Evolutionary conservation across 2,113 vertebrate species (phyloP).

Genomic region (Aptenodytes forsteri): DNA sequence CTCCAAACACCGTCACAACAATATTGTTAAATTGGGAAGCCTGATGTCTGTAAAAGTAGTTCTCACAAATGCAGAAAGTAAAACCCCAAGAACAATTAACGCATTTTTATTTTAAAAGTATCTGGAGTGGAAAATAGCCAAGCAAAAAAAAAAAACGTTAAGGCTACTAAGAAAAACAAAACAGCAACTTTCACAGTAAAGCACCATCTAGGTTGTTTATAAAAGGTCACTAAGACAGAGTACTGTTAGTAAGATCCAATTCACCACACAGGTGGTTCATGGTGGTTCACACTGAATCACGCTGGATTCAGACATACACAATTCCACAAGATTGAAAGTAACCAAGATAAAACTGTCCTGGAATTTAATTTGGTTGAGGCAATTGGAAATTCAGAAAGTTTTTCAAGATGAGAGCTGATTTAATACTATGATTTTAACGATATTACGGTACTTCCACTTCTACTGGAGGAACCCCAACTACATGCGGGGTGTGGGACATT

Average conservation of each 20-base stretch:
- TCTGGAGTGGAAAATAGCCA: background rate
- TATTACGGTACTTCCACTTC: background rate
- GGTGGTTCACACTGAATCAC: background rate
- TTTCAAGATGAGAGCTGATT: background rate
- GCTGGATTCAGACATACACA: background rate
- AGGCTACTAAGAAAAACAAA: background rate
- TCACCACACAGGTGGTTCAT: background rate
- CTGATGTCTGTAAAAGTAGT: background rate
- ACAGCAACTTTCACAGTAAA: background rate
- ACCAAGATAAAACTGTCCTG: background rate
- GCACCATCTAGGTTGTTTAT: background rate
- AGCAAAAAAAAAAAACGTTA: background rate
- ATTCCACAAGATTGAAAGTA: background rate
- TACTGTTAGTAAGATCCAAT: background rate
- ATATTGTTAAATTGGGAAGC: background rate
- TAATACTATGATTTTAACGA: background rate
- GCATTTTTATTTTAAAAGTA: background rate
- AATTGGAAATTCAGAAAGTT: background rate
- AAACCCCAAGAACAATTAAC: background rate
- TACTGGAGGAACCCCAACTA: background rate
- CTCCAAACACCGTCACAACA: background rate
- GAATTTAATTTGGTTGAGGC: background rate
- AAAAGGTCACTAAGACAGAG: background rate
- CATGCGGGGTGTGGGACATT: background rate
- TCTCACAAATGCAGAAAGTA: background rate